These are phyloP conservation scores for Nothobranchius kuhntae DNA, from an alignment of 2,113 vertebrate species.

Conservation along the genomic window DNA sequence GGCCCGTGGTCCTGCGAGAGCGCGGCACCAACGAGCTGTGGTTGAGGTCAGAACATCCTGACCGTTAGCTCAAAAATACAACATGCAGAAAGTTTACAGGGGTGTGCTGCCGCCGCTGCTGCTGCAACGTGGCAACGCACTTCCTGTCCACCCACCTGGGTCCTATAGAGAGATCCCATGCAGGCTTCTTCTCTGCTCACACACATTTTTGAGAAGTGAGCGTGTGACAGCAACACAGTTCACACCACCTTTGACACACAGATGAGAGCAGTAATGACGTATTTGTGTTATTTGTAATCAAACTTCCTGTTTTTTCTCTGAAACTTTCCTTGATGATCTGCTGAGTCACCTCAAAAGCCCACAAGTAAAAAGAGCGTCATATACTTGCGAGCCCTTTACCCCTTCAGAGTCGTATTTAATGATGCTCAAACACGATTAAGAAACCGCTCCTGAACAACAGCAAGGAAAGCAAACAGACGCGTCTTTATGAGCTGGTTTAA, in stretches of 20 bases:
- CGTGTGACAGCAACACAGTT: neutral
- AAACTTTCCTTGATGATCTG: neutral
- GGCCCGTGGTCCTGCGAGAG: slow-evolving; percentile 12
- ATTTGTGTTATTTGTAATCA: neutral
- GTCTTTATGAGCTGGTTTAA: slow-evolving; percentile 22
- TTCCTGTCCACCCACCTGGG: slow-evolving; percentile 5
- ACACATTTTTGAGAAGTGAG: neutral
- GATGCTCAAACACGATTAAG: slow-evolving; percentile 9
- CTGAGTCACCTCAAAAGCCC: slow-evolving; percentile 11
- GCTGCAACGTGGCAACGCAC: slow-evolving; percentile 64
- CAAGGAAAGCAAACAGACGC: slow-evolving; percentile 17
- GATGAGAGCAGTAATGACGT: neutral
- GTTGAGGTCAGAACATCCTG: slow-evolving; percentile 63
- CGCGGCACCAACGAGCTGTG: slow-evolving; percentile 47
- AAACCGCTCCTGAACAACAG: slow-evolving; percentile 28
- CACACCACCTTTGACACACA: no score
- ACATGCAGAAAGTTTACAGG: slow-evolving; percentile 39
- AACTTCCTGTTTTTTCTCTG: slow-evolving; percentile 20
- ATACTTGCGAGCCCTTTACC: no score
- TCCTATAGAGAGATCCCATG: neutral
- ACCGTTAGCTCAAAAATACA: slow-evolving; percentile 63
- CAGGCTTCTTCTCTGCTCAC: neutral
- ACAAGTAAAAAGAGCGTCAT: no score
- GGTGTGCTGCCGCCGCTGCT: neutral
- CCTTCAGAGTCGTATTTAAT: slow-evolving; percentile 12